Evolutionary conservation across 2,113 vertebrate genomes (phyloP).

Genomic region (Actinemys pallida): DNA sequence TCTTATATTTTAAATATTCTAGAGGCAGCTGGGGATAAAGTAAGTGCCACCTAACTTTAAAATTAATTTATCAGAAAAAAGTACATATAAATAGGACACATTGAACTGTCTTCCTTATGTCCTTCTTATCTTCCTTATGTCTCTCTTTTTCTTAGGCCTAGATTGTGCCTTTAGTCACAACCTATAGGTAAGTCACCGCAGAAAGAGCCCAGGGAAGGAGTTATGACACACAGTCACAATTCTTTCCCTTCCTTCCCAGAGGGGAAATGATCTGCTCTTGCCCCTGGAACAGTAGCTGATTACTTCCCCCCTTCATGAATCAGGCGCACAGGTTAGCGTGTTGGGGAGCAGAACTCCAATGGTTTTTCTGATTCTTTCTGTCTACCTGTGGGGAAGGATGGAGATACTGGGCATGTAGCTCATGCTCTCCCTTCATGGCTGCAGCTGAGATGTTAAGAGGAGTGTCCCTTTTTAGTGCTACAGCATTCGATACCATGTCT

Average conservation of each 20-base stretch:
- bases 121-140: not conserved
- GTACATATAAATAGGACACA: not conserved
- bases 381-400: not conserved
- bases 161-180: not conserved
- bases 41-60: not conserved
- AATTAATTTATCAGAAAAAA: not conserved
- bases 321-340: not conserved
- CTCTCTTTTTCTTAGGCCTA: not conserved
- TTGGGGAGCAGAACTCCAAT: not conserved
- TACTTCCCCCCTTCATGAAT: not conserved
- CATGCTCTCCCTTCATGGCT: not conserved
- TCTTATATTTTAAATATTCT: not conserved
- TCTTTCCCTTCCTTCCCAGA: not conserved
- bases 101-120: not conserved
- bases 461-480: too few species aligned
- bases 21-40: not conserved
- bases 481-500: too few species aligned
- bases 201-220: not conserved
- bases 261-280: too few species aligned
- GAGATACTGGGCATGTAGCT: not conserved
- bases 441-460: not conserved
- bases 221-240: not conserved
- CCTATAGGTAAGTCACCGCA: not conserved
- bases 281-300: rapidly evolving
- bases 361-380: not conserved